A percentile compares a stretch with the other conserved stretches of the same genome.
phyloP scores from a whole-genome alignment of 2,888 invertebrate species.

The Cerastoderma edule region DNA sequence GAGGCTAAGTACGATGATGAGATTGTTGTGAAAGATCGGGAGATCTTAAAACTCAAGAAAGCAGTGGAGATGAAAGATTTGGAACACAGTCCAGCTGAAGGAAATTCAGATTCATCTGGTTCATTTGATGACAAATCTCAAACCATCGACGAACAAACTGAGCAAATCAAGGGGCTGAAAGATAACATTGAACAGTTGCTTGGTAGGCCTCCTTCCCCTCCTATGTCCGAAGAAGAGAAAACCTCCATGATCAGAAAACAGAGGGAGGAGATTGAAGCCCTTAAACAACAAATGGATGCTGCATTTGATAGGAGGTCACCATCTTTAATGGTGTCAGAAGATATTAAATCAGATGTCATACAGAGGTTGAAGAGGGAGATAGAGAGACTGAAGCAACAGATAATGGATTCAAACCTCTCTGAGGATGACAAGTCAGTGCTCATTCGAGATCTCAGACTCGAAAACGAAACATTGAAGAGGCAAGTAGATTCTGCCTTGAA shows the following conservation, averaged over 20 bases:
- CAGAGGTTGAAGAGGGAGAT: constrained; percentile 52
- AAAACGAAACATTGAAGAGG: constrained; percentile 55
- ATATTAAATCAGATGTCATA: constrained; percentile 49
- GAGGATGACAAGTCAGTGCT: constrained; percentile 56
- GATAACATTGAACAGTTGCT: constrained; percentile 45
- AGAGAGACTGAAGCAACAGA: constrained; percentile 54
- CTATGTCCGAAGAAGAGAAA: constrained; percentile 48
- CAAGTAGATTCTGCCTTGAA: constrained; percentile 57
- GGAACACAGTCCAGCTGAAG: too few species aligned
- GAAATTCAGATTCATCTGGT: too few species aligned
- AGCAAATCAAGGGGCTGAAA: constrained; percentile 46
- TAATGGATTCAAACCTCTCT: constrained; percentile 47
- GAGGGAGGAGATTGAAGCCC: constrained; percentile 50
- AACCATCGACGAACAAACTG: constrained; percentile 41
- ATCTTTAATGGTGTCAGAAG: constrained; percentile 34
- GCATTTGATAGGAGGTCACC: constrained; percentile 33
- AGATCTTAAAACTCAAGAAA: constrained; percentile 49
- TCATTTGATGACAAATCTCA: constrained; percentile 37
- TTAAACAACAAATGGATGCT: constrained; percentile 52
- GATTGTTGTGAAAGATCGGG: constrained; percentile 45
- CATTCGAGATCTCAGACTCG: constrained; percentile 54
- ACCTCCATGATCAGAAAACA: constrained; percentile 53
- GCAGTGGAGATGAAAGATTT: constrained; percentile 46
- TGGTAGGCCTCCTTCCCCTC: constrained; percentile 53
- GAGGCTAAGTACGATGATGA: constrained; percentile 42